A percentile compares a stretch with the other conserved stretches of the same genome.
phyloP scores from a whole-genome alignment of 2,888 invertebrate species.

The Lydus trimaculatus region DNA sequence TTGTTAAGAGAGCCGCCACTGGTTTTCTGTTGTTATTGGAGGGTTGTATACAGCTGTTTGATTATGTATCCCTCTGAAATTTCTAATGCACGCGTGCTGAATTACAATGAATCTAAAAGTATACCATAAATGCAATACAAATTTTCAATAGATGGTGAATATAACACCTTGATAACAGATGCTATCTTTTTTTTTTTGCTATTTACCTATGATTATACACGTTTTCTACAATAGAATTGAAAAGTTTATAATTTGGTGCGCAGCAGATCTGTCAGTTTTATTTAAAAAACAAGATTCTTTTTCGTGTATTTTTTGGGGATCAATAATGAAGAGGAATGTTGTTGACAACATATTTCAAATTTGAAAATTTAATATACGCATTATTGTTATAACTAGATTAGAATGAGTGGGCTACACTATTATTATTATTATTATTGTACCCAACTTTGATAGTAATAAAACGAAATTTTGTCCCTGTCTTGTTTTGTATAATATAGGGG shows the following conservation, averaged over 20 bases:
- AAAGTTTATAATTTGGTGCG: too few species aligned
- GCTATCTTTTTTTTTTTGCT: too few species aligned
- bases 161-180: conserved; percentile 6
- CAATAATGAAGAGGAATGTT: neutral
- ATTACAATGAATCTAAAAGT: conserved; percentile 1
- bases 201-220: neutral
- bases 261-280: too few species aligned
- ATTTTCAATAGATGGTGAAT: neutral
- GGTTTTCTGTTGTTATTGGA: neutral
- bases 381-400: neutral
- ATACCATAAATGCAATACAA: neutral
- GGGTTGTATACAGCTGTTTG: conserved; percentile 6
- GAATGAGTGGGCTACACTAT: neutral
- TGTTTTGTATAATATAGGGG: conserved; percentile 4
- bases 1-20: neutral
- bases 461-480: neutral
- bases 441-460: neutral
- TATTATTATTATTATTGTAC: neutral
- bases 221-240: neutral
- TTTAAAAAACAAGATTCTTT: too few species aligned
- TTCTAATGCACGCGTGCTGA: neutral
- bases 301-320: too few species aligned
- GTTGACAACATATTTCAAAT: neutral
- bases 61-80: neutral
- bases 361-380: neutral